Conservation (phyloP, 2,113 vertebrate species). For the Blennius ocellaris region DNA sequence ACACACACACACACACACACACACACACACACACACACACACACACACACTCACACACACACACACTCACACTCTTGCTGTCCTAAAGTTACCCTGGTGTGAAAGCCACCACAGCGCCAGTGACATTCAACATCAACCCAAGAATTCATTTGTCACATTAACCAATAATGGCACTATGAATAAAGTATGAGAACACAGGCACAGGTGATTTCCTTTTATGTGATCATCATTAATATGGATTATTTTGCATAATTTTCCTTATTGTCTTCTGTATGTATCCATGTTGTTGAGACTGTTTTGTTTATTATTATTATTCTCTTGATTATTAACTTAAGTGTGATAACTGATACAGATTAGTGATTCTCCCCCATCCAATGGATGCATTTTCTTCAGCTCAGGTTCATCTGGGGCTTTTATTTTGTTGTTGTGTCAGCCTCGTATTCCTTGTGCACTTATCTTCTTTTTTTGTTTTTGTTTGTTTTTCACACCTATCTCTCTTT, state of each 20-base stretch:
- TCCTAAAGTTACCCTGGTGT: conserved; percentile 32
- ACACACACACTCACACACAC: background rate
- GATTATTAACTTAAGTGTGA: conserved; percentile 21
- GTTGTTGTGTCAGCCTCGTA: conserved; percentile 10
- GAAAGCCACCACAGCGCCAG: conserved; percentile 36
- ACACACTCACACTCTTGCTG: background rate
- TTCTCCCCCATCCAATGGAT: conserved; percentile 28
- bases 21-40: background rate
- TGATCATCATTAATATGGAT: too few relatives aligned
- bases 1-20: background rate
- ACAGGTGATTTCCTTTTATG: background rate
- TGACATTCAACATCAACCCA: background rate
- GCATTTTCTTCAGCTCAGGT: background rate
- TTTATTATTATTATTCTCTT: background rate
- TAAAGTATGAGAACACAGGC: background rate
- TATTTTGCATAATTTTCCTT: background rate
- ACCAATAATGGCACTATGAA: background rate
- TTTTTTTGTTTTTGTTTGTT: conserved; percentile 30
- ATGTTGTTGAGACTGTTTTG: conserved; percentile 16
- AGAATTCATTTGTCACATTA: conserved; percentile 6
- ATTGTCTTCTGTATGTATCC: background rate
- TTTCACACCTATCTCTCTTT: conserved; percentile 45
- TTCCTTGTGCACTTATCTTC: conserved; percentile 51
- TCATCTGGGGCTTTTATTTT: conserved; percentile 33
- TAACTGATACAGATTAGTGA: conserved; percentile 19